These are phyloP conservation scores for Lophura nycthemera DNA, from an alignment of 2,113 vertebrate species.

Conservation along the genomic window DNA sequence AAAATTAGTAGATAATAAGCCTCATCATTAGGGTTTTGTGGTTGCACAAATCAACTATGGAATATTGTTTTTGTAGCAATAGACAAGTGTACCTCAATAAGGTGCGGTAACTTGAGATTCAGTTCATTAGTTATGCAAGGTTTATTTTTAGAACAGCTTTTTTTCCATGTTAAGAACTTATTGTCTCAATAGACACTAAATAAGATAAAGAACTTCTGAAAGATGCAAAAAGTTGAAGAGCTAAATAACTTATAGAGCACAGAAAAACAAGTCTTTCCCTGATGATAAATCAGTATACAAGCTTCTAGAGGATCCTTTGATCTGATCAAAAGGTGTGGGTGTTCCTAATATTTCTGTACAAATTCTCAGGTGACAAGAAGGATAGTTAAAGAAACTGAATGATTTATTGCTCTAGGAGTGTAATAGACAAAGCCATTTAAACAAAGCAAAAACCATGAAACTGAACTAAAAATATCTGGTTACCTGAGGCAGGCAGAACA, in stretches of 20 bases:
- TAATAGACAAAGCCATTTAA: neutral
- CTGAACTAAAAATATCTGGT: slow-evolving; percentile 16
- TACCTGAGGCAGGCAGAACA: neutral
- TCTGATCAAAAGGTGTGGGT: slow-evolving; percentile 23
- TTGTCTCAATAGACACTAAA: neutral
- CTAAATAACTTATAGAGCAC: neutral
- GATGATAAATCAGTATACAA: slow-evolving; percentile 11
- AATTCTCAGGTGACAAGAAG: slow-evolving; percentile 47
- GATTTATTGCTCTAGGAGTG: slow-evolving; percentile 14
- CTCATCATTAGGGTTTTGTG: neutral
- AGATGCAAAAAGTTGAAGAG: neutral
- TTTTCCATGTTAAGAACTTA: neutral
- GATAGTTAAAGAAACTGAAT: slow-evolving; percentile 10
- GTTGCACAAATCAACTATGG: neutral
- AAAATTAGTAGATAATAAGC: neutral
- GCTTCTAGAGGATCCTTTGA: slow-evolving; percentile 40
- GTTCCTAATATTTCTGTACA: slow-evolving; percentile 38
- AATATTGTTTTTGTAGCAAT: neutral
- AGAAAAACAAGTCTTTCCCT: neutral
- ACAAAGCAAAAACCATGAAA: neutral
- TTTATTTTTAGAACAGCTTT: neutral
- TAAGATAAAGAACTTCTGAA: neutral
- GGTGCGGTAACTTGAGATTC: neutral
- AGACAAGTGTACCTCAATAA: neutral
- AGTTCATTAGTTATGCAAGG: neutral